These are phyloP conservation scores for cat (Felis catus) DNA, from an alignment of 2,113 vertebrate species.

Conservation along the genomic window DNA sequence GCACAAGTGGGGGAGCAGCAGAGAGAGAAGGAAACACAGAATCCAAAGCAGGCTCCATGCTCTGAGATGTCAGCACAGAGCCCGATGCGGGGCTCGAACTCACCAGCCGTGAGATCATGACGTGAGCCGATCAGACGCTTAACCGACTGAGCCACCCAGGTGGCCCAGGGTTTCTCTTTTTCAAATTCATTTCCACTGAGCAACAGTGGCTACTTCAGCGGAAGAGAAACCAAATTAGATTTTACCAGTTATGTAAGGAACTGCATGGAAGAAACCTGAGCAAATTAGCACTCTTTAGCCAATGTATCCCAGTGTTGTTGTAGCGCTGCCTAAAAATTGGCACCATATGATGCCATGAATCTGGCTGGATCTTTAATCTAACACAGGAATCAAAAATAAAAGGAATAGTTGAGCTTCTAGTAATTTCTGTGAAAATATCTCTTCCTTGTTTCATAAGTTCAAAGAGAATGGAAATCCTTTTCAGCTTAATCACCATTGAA, in stretches of 20 bases:
- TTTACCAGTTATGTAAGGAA: background rate
- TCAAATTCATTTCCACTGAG: background rate
- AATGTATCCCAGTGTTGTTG: background rate
- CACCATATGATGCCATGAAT: background rate
- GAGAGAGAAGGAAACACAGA: no score
- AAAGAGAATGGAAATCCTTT: background rate
- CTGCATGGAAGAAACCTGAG: background rate
- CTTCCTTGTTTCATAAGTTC: background rate
- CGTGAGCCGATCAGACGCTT: no score
- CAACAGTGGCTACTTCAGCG: background rate
- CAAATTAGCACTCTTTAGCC: background rate
- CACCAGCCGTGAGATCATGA: no score
- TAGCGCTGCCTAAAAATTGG: background rate
- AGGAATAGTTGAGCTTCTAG: background rate
- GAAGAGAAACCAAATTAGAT: background rate
- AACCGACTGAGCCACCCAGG: no score
- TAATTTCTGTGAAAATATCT: background rate
- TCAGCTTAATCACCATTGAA: background rate
- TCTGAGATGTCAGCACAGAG: no score
- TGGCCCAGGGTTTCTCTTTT: background rate
- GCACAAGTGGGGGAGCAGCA: no score
- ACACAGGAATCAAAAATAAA: background rate
- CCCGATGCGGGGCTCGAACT: no score
- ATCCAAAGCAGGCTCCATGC: no score
- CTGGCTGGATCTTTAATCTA: background rate